Conservation (phyloP, 2,888 invertebrate genomes). For the Molorchus minor region DNA sequence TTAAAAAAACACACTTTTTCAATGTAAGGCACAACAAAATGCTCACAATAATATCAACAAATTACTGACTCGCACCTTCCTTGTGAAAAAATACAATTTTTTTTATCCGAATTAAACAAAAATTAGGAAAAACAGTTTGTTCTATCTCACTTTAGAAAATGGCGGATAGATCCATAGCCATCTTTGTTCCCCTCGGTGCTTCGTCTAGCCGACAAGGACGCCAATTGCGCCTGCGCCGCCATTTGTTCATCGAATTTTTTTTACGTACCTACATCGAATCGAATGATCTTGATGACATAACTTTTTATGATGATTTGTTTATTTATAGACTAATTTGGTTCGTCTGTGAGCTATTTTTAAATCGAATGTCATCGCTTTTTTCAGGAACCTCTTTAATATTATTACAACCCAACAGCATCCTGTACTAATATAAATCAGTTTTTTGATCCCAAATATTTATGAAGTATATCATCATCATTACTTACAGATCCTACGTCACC, state of each 20-base stretch:
- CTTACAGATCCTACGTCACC: too few species aligned
- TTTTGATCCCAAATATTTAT: too few species aligned
- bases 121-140: conserved; percentile 59
- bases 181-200: conserved; percentile 60
- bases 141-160: conserved; percentile 65
- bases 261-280: conserved; percentile 19
- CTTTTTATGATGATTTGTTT: conserved; percentile 24
- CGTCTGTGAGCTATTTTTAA: conserved; percentile 25
- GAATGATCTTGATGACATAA: conserved; percentile 27
- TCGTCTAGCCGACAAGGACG: conserved; percentile 20
- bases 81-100: conserved; percentile 33
- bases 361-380: conserved; percentile 16
- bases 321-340: conserved; percentile 27
- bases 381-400: conserved; percentile 5
- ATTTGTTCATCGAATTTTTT: conserved; percentile 28
- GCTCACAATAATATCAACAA: conserved; percentile 15
- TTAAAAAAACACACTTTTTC: conserved; percentile 38
- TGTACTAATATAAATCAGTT: too few species aligned
- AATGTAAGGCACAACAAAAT: conserved; percentile 27
- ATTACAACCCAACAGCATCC: conserved; percentile 9
- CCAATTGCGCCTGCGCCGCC: conserved; percentile 27
- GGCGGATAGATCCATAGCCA: conserved; percentile 63
- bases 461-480: too few species aligned
- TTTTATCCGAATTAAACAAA: conserved; percentile 47
- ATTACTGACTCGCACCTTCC: conserved; percentile 14